Conservation (phyloP, 2,797 vertebrate species). For the Fringilla coelebs region DNA sequence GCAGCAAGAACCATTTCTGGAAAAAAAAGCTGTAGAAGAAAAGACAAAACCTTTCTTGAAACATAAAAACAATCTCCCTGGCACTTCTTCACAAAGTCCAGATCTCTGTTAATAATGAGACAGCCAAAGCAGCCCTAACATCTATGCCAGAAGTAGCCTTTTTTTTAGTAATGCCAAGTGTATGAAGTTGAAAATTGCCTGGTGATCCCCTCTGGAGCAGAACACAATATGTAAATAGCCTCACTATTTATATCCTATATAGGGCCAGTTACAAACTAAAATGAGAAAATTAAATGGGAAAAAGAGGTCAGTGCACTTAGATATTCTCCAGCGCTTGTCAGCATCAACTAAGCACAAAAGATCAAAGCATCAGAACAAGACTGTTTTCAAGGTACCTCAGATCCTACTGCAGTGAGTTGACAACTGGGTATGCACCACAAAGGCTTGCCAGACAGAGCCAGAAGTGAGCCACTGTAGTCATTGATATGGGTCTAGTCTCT, state of each 20-base stretch:
- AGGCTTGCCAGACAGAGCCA: not conserved
- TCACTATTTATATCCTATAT: not conserved
- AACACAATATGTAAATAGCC: not conserved
- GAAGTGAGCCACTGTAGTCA: not conserved
- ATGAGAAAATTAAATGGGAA: not conserved
- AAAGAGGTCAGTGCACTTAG: not conserved
- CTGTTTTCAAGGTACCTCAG: not conserved
- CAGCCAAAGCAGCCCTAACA: not conserved
- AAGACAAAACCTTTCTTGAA: not conserved
- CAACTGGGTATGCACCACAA: not conserved
- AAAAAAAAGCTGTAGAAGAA: not conserved
- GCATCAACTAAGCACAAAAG: not conserved
- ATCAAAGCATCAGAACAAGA: conserved; percentile 29
- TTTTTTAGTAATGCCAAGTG: conserved; percentile 3
- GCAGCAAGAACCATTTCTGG: not conserved
- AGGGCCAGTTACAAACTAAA: not conserved
- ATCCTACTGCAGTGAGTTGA: not conserved
- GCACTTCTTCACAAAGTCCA: not conserved
- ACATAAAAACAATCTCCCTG: not conserved
- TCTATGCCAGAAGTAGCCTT: conserved; percentile 2
- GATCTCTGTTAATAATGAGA: conserved; percentile 1
- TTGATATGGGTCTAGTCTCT: not conserved
- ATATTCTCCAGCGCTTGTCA: not conserved
- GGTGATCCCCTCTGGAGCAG: conserved; percentile 25
- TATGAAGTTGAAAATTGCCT: conserved; percentile 39